A percentile compares a stretch with the other conserved stretches of the same genome.
Conservation (phyloP, 2,797 vertebrate species). For the Agapornis canus region DNA sequence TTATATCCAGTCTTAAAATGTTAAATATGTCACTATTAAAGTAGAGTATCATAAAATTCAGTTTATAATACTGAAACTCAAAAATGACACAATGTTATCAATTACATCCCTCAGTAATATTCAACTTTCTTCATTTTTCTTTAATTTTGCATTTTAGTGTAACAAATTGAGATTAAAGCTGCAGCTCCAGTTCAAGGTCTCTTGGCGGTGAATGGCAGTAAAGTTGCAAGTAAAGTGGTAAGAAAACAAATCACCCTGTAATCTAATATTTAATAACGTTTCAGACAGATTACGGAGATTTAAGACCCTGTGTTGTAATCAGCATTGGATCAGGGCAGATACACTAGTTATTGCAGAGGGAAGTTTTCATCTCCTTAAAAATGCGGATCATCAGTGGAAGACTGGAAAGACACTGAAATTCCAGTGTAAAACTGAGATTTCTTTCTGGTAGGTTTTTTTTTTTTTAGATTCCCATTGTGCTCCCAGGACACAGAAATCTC, state of each 20-base stretch:
- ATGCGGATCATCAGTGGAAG: slow-evolving; percentile 13
- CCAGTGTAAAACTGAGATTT: neutral
- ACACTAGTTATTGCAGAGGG: neutral
- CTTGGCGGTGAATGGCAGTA: slow-evolving; percentile 50
- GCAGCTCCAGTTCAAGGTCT: slow-evolving; percentile 46
- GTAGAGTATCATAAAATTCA: slow-evolving; percentile 64
- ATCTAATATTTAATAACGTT: slow-evolving; percentile 55
- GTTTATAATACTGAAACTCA: slow-evolving; percentile 76
- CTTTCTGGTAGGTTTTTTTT: neutral
- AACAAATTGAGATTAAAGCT: slow-evolving; percentile 61
- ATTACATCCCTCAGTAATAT: slow-evolving; percentile 65
- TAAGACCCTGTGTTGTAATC: slow-evolving; percentile 13
- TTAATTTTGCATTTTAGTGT: slow-evolving; percentile 74
- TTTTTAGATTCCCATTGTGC: neutral
- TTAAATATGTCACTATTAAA: slow-evolving; percentile 74
- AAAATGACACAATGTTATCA: slow-evolving; percentile 69
- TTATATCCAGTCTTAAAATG: slow-evolving; percentile 77
- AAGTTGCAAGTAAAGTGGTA: slow-evolving; percentile 22
- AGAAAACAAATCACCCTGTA: slow-evolving; percentile 52
- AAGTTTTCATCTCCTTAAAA: neutral
- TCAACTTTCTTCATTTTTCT: slow-evolving; percentile 68
- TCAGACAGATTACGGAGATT: slow-evolving; percentile 36
- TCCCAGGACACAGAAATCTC: neutral
- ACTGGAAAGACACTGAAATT: neutral
- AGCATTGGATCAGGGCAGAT: neutral